Conservation (phyloP, 2,888 invertebrate genomes). For the Ptilodon capucinus region DNA sequence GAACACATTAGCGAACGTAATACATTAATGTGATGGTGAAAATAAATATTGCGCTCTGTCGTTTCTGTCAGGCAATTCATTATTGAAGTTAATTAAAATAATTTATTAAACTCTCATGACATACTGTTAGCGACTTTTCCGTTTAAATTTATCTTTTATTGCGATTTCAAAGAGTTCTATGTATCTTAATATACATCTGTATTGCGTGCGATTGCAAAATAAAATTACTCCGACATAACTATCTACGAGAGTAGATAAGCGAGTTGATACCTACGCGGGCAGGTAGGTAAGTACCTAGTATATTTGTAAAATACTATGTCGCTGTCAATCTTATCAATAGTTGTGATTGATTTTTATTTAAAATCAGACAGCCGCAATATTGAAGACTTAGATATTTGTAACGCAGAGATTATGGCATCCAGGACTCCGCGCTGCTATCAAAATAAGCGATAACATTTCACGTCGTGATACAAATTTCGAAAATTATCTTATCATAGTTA, state of each 20-base stretch:
- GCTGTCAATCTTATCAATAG: conserved; percentile 54
- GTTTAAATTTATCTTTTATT: conserved; percentile 1
- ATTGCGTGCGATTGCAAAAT: background rate
- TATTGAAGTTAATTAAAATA: conserved; percentile 6
- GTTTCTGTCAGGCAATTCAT: conserved; percentile 10
- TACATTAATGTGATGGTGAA: conserved; percentile 10
- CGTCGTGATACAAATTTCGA: conserved; percentile 62
- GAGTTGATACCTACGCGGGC: conserved; percentile 3
- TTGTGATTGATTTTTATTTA: conserved; percentile 58
- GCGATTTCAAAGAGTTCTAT: background rate
- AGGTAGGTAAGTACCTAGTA: conserved; percentile 4
- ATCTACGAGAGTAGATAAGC: no score
- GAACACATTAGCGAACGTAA: conserved; percentile 22
- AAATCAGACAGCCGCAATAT: conserved; percentile 45
- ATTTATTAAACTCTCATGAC: conserved; percentile 2
- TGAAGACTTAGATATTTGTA: conserved; percentile 52
- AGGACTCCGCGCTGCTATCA: conserved; percentile 54
- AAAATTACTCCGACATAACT: background rate
- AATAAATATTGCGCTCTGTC: conserved; percentile 8
- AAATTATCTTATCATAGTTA: conserved; percentile 67
- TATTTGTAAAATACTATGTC: conserved; percentile 26
- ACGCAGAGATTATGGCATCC: conserved; percentile 51
- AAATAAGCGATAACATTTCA: conserved; percentile 49
- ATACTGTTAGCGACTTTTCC: background rate
- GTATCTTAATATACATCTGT: background rate